These are phyloP conservation scores for Rhynchotus rufescens DNA, from an alignment of 2,797 vertebrate species.

Conservation along the genomic window DNA sequence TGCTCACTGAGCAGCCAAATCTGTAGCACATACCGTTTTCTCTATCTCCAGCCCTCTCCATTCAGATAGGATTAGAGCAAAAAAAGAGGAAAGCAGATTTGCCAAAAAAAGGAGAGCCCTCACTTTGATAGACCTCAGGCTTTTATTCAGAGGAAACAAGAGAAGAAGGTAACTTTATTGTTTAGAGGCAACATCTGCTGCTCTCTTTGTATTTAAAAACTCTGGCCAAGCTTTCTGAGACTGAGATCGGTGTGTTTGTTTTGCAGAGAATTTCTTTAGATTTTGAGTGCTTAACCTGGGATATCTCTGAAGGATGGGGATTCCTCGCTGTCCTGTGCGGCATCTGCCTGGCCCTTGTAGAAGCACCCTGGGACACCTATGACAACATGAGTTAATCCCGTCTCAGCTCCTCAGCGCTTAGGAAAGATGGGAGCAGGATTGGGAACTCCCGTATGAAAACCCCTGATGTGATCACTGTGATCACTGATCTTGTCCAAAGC, in stretches of 20 bases:
- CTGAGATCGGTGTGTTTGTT: neutral
- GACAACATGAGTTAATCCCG: neutral
- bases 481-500: neutral
- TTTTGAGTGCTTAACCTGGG: neutral
- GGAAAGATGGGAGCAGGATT: neutral
- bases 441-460: neutral
- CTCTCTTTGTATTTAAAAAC: neutral
- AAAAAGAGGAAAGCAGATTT: neutral
- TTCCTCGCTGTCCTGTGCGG: neutral
- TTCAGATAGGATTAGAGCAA: slow-evolving; percentile 3
- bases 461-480: neutral
- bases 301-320: neutral
- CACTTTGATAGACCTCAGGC: neutral
- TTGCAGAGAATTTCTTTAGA: neutral
- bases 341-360: neutral
- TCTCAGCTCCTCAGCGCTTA: neutral
- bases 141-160: neutral
- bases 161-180: neutral
- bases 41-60: neutral
- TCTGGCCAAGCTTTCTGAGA: neutral
- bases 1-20: neutral
- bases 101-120: neutral
- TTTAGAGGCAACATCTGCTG: neutral
- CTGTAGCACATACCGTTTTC: neutral
- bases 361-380: neutral